Percentiles rank a stretch among this genome's conserved stretches.
Evolutionary conservation across 2,113 vertebrate genomes (phyloP).

Genomic region (Leptodactylus fuscus): DNA sequence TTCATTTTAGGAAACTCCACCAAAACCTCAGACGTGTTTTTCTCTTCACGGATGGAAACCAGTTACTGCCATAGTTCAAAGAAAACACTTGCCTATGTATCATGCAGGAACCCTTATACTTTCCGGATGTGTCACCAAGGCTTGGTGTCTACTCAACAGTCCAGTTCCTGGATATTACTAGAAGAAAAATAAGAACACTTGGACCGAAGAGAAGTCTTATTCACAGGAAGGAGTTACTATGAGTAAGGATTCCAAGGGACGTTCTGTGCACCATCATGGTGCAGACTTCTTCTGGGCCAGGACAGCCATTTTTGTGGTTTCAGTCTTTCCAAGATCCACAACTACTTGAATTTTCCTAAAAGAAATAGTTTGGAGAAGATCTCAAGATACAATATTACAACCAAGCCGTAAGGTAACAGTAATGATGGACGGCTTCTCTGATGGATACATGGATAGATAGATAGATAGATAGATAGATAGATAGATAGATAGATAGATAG

Average conservation of each 20-base stretch:
- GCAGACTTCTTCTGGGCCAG: too few species aligned
- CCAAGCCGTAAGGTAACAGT: too few species aligned
- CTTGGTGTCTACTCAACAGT: not conserved
- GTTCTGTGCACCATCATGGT: not conserved
- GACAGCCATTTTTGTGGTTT: not conserved
- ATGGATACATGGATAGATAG: too few species aligned
- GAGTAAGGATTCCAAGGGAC: not conserved
- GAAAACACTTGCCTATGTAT: constrained; percentile 4
- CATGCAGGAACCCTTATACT: constrained; percentile 21
- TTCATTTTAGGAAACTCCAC: constrained; percentile 54
- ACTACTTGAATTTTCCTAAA: not conserved
- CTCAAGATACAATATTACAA: too few species aligned
- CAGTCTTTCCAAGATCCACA: not conserved
- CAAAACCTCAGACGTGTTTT: constrained; percentile 38
- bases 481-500: too few species aligned
- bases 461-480: too few species aligned
- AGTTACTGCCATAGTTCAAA: constrained; percentile 1
- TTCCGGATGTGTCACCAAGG: constrained; percentile 37
- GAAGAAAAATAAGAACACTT: not conserved
- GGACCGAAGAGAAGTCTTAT: not conserved
- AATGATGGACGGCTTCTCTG: too few species aligned
- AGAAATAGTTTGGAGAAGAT: too few species aligned
- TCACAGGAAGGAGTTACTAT: constrained; percentile 44
- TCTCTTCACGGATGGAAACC: constrained; percentile 36
- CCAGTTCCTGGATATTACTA: not conserved